Conservation (phyloP, 2,113 vertebrate genomes). For the Lasiurus borealis region DNA sequence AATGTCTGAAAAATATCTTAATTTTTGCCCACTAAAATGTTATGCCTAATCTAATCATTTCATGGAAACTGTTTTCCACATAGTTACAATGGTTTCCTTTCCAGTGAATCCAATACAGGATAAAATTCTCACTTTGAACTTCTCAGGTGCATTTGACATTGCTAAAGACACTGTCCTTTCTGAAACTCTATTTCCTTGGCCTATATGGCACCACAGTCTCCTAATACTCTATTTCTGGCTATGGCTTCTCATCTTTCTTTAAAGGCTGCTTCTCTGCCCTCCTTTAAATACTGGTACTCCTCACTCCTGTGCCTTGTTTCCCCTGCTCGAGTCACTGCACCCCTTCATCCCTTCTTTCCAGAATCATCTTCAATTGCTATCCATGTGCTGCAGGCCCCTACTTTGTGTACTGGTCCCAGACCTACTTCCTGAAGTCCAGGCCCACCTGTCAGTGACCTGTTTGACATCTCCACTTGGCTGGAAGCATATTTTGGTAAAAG, state of each 20-base stretch:
- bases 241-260: not conserved
- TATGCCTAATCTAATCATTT: not conserved
- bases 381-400: not conserved
- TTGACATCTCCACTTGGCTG: not conserved
- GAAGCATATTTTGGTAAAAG: constrained; percentile 20
- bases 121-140: constrained; percentile 32
- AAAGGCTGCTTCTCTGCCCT: not conserved
- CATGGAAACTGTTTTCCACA: not conserved
- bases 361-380: not conserved
- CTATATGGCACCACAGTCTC: not conserved
- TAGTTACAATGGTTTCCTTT: not conserved
- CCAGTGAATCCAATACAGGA: not conserved
- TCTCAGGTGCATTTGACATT: not conserved
- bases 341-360: not conserved
- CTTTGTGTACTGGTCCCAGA: not conserved
- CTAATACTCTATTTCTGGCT: not conserved
- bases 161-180: not conserved
- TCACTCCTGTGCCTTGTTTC: not conserved
- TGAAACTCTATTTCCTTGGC: not conserved
- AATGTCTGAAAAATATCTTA: not conserved
- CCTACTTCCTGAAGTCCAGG: not conserved
- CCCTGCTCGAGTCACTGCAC: not conserved
- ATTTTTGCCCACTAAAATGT: not conserved
- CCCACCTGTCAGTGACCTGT: not conserved
- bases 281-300: not conserved